Conservation (phyloP, 1,140 invertebrate species). For the Euschistus heros region DNA sequence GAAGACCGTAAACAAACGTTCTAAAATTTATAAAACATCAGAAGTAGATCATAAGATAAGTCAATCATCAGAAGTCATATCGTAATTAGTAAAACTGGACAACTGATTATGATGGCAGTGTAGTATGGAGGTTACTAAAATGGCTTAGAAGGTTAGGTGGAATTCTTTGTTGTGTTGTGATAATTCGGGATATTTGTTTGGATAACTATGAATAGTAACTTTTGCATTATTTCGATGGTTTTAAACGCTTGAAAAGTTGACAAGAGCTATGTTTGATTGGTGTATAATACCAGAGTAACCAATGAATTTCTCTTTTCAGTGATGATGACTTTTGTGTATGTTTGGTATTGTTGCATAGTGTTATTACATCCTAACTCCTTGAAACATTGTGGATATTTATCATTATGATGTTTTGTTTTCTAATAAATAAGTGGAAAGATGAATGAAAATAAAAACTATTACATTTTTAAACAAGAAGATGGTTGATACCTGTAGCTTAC, state of each 20-base stretch:
- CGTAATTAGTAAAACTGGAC: too few relatives aligned
- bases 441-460: background rate
- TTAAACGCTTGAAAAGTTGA: background rate
- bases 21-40: too few relatives aligned
- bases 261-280: too few relatives aligned
- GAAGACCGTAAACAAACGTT: too few relatives aligned
- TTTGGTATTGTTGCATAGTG: background rate
- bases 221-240: background rate
- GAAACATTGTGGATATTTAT: background rate
- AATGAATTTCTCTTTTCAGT: background rate
- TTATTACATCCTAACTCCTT: background rate
- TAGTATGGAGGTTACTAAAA: conserved; percentile 6
- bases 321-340: background rate
- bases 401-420: background rate
- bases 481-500: background rate
- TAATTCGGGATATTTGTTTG: background rate
- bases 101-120: background rate
- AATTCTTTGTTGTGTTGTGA: conserved; percentile 3
- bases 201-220: background rate
- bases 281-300: too few relatives aligned
- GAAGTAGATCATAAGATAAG: too few relatives aligned
- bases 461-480: conserved; percentile 7
- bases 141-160: conserved; percentile 15
- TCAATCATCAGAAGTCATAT: too few relatives aligned
- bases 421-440: background rate